Base-by-base conservation (phyloP, 2,888 invertebrate species). In the Temnothorax ravouxi region DNA sequence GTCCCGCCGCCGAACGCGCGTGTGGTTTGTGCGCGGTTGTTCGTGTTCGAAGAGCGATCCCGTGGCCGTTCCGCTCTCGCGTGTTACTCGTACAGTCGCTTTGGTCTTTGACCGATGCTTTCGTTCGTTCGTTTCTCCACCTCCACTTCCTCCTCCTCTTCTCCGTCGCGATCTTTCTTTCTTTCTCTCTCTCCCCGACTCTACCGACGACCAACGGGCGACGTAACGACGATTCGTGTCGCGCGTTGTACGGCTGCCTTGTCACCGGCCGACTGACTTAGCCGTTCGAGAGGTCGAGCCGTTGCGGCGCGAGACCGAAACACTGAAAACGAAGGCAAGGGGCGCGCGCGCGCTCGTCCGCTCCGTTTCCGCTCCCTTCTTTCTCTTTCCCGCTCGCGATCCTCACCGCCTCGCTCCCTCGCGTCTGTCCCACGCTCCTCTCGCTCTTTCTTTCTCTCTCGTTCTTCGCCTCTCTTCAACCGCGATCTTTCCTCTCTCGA, bases 231-330 rank as follows among this genome's bases (percentile, higher is more conserved):
- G 82, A 41, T 66, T 80, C 86, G 86, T 87, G 66, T 89, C 86
- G 84, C 89, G 84, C 90, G 90, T 90, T 87, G 77, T 84, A 80
- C 79, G 84, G 85, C 71, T 71, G 85, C 85, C 52, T 84, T 85
- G 90, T 90, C 86, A 89, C 90, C 89, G 88, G 86, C 90, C 84
- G 90, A 91, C 90, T 89, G 64, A 72, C 88, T 76, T 81, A 86
- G 88, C 83, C 86, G 86, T 84, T 86, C 88, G 86, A 86, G 89
- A 89, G 90, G 54, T 90, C 61, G 74, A 64, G 89, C 88, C 91
- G 92, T 92, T 92, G 91, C 89, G 88, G 91, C 89, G 88, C 92
- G 95, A 71, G 79, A 95, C 95, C 95, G 94, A 95, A 92, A 92
- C 90, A 90, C 89, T 90, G 90, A 88, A 89, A 88, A 87, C 88